These are phyloP conservation scores for Pelosia muscerda DNA, from an alignment of 2,888 invertebrate species.

Conservation along the genomic window DNA sequence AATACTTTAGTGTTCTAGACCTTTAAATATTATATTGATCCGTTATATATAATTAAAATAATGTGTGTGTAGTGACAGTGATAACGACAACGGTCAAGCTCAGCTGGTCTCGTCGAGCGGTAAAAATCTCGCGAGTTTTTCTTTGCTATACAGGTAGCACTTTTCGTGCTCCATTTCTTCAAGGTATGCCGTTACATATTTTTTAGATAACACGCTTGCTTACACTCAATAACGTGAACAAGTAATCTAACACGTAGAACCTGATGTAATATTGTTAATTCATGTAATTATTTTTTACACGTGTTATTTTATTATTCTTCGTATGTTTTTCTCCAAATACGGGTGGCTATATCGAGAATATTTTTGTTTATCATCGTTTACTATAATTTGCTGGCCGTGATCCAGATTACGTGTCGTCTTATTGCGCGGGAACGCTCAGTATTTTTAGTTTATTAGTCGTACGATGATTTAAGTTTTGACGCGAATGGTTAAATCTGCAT, in stretches of 20 bases:
- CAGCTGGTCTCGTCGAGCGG: constrained; percentile 82
- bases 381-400: constrained; percentile 79
- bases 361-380: constrained; percentile 66
- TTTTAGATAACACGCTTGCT: constrained; percentile 55
- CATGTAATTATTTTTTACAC: constrained; percentile 37
- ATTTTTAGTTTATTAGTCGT: constrained; percentile 81
- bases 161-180: constrained; percentile 82
- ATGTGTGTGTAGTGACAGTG: constrained; percentile 65
- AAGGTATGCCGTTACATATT: constrained; percentile 82
- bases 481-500: constrained; percentile 55
- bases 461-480: constrained; percentile 70
- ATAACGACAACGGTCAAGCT: constrained; percentile 82
- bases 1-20: constrained; percentile 23
- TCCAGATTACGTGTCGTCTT: constrained; percentile 83
- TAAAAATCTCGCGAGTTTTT: constrained; percentile 83
- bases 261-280: constrained; percentile 28
- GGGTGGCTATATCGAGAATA: constrained; percentile 40
- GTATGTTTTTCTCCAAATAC: constrained; percentile 26
- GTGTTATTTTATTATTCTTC: constrained; percentile 32
- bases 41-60: constrained; percentile 36
- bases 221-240: constrained; percentile 36
- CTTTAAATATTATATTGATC: constrained; percentile 27
- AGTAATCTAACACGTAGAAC: constrained; percentile 41
- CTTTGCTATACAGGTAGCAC: constrained; percentile 74
- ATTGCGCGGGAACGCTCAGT: constrained; percentile 84